Evolutionary conservation across 2,888 invertebrate species (phyloP), one percentile per base, ranked within the genome.

Genomic region (Agrochola circellaris): DNA sequence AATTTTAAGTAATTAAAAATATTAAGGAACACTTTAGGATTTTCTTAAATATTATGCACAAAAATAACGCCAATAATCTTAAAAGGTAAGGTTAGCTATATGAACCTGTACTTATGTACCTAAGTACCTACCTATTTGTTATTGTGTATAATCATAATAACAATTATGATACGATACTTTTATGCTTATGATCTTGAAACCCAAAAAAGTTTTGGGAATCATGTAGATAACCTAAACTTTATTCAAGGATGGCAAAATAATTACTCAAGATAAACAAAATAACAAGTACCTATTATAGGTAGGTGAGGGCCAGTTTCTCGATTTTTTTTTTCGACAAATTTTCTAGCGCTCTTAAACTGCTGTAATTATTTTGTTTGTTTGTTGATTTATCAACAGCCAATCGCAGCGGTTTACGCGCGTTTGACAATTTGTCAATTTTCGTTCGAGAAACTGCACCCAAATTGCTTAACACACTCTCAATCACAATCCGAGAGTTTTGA

Each of bases 11-110:
- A 23, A 51, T 15, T 70, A n/a, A 73, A 45, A 23, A 65, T 74
- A 51, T 66, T 66, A 64, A 71, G 71, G 77, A 78, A 77, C 61
- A 78, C 78, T 42, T 77, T 77, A 77, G 73, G 30, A 79, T 51
- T 74, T 82, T 70, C 66, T 74, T 68, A 6, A 75, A 76, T 42
- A 73, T 38, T 77, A 62, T 82, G 85, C 84, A 89, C 84, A 88
- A 84, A 83, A 73, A 83, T 87, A 85, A 89, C 90, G 87, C 91
- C 91, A 89, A 90, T 90, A n/a, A n/a, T n/a, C n/a, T n/a, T n/a
- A n/a, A 54, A 73, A 78, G 8, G 4, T 81, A 79, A 73, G 65
- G 30, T 38, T 75, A 72, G 51, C 5, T 74, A 15, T 62, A 73
- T 34, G 20, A 26, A n/a, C 48, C 6, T 58, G 26, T 58, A 58